A percentile compares a stretch with the other conserved stretches of the same genome.
Conservation (phyloP, 2,113 vertebrate genomes). For the Grus americana region DNA sequence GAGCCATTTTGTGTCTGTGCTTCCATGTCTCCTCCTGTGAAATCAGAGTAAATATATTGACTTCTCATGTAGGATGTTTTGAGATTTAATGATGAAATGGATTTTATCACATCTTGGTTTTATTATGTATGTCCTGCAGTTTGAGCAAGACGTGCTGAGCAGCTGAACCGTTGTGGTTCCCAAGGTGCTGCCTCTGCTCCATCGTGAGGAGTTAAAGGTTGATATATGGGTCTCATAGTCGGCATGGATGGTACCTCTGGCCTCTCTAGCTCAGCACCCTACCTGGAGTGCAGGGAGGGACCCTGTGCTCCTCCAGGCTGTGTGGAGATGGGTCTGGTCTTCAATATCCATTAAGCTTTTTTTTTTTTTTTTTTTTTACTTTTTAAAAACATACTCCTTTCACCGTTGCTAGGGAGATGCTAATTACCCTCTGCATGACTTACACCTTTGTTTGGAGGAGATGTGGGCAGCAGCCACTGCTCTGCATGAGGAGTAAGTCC, state of each 20-base stretch:
- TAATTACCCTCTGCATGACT: background rate
- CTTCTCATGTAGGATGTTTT: background rate
- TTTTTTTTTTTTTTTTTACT: background rate
- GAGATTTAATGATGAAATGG: background rate
- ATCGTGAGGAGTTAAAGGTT: background rate
- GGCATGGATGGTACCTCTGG: background rate
- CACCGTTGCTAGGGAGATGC: accelerated
- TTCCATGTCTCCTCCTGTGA: background rate
- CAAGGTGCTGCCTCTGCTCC: background rate
- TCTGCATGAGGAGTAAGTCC: background rate
- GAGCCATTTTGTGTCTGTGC: background rate
- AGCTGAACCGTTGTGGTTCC: background rate
- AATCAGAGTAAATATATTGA: background rate
- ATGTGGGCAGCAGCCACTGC: background rate
- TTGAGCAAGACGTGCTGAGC: accelerated
- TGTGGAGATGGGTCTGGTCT: background rate
- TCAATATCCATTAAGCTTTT: background rate
- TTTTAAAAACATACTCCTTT: background rate
- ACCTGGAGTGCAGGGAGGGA: background rate
- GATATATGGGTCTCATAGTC: background rate
- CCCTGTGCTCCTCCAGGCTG: background rate
- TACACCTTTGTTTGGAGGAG: background rate
- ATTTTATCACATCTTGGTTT: background rate
- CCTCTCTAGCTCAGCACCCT: background rate
- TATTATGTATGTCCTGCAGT: background rate